Evolutionary conservation across 1,140 invertebrate species (phyloP).

Genomic region (Caenorhabditis latens): DNA sequence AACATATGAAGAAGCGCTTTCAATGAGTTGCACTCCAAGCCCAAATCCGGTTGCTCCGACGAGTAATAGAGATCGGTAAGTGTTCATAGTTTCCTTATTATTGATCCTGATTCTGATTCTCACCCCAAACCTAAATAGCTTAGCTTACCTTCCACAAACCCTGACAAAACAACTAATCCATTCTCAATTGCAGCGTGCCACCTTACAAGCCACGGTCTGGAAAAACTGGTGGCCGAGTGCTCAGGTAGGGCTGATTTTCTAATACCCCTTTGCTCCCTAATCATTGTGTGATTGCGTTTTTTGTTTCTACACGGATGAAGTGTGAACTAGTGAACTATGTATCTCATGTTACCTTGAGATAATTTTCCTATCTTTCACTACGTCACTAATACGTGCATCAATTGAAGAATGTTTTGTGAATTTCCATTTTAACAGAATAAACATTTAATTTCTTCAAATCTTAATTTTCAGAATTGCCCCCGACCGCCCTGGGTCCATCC

Average conservation of each 20-base stretch:
- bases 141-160: conserved; percentile 29
- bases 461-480: conserved; percentile 50
- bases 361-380: too few species aligned
- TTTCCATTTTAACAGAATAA: too few species aligned
- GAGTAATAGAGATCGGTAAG: conserved; percentile 24
- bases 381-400: too few species aligned
- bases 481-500: conserved; percentile 40
- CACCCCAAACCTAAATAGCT: not conserved
- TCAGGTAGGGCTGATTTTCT: conserved; percentile 52
- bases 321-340: not conserved
- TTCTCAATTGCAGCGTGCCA: conserved; percentile 50
- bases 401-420: too few species aligned
- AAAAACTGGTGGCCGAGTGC: conserved; percentile 43
- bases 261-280: not conserved
- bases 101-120: too few species aligned
- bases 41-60: conserved; percentile 32
- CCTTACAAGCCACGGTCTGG: conserved; percentile 55
- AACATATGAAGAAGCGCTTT: conserved; percentile 57
- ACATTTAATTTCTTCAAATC: too few species aligned
- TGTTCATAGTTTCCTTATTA: not conserved
- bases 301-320: not conserved
- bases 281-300: conserved; percentile 23
- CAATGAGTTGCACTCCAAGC: conserved; percentile 53
- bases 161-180: not conserved
- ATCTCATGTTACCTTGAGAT: too few species aligned